phyloP scores from a whole-genome alignment of 2,797 vertebrate genomes.

The Labeo calbasu region DNA sequence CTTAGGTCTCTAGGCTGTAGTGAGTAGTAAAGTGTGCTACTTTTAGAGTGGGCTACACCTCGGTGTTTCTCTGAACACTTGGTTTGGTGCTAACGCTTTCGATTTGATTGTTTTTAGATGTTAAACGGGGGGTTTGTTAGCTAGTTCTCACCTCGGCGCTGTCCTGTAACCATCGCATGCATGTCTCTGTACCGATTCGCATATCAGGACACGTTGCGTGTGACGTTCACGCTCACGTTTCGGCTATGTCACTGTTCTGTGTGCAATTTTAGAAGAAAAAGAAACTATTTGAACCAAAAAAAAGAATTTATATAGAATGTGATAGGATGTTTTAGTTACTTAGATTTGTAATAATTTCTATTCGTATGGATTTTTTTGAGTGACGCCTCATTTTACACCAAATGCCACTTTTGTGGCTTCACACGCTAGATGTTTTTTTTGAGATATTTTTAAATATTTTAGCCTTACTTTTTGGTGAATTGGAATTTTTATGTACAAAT shows the following conservation, averaged over 20 bases:
- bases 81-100: slow-evolving; percentile 73
- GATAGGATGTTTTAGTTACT: slow-evolving; percentile 57
- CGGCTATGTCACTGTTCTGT: slow-evolving; percentile 54
- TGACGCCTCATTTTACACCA: slow-evolving; percentile 44
- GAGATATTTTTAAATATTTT: slow-evolving; percentile 66
- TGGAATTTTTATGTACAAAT: slow-evolving; percentile 79
- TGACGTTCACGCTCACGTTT: slow-evolving; percentile 46
- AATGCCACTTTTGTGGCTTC: slow-evolving; percentile 58
- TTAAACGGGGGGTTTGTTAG: slow-evolving; percentile 60
- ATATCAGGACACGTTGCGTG: slow-evolving; percentile 28
- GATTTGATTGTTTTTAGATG: slow-evolving; percentile 30
- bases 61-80: slow-evolving; percentile 56
- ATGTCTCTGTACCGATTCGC: slow-evolving; percentile 36
- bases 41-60: slow-evolving; percentile 10
- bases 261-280: slow-evolving; percentile 60
- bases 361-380: slow-evolving; percentile 56
- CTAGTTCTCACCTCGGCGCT: slow-evolving; percentile 48
- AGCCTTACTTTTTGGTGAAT: slow-evolving; percentile 69
- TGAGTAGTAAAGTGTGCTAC: background rate
- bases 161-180: slow-evolving; percentile 53
- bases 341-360: slow-evolving; percentile 67
- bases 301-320: slow-evolving; percentile 56
- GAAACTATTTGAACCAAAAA: slow-evolving; percentile 68
- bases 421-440: slow-evolving; percentile 49
- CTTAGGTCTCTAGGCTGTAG: slow-evolving; percentile 27